Conservation (phyloP, 1,140 invertebrate species). For the Drosophila ananassae region DNA sequence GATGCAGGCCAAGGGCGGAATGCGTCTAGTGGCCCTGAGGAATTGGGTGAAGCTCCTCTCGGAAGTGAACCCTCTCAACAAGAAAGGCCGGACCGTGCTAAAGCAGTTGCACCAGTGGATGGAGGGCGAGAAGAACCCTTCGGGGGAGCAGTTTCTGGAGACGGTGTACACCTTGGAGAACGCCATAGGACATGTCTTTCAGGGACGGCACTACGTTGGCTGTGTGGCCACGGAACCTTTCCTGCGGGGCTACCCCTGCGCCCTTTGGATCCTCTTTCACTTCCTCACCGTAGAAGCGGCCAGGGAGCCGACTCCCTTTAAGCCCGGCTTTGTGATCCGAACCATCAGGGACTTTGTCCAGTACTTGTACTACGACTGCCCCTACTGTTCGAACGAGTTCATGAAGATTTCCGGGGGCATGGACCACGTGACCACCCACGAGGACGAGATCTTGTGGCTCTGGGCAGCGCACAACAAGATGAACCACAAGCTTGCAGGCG, state of each 20-base stretch:
- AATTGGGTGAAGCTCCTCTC: not conserved
- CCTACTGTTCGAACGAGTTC: constrained; percentile 86
- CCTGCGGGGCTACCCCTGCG: constrained; percentile 2
- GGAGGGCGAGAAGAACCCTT: not conserved
- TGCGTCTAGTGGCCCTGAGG: not conserved
- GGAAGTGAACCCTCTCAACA: not conserved
- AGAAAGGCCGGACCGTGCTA: not conserved
- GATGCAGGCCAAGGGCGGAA: not conserved
- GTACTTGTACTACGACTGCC: not conserved
- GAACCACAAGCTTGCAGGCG: constrained; percentile 92
- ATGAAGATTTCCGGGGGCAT: constrained; percentile 90
- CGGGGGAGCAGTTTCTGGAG: not conserved
- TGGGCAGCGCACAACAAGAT: constrained; percentile 97
- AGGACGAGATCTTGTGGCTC: constrained; percentile 94
- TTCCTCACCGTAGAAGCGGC: not conserved
- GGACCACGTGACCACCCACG: constrained; percentile 86
- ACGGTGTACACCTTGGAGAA: not conserved
- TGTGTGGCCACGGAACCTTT: not conserved
- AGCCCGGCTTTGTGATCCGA: not conserved
- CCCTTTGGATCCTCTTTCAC: constrained; percentile 2
- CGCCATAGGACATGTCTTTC: not conserved
- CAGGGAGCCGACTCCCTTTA: not conserved
- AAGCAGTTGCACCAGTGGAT: not conserved
- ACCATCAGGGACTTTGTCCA: not conserved
- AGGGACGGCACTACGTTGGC: not conserved